Percentiles rank a stretch among this genome's conserved stretches.
Evolutionary conservation across 2,113 vertebrate genomes (phyloP).

Genomic region (Ellobius talpinus): DNA sequence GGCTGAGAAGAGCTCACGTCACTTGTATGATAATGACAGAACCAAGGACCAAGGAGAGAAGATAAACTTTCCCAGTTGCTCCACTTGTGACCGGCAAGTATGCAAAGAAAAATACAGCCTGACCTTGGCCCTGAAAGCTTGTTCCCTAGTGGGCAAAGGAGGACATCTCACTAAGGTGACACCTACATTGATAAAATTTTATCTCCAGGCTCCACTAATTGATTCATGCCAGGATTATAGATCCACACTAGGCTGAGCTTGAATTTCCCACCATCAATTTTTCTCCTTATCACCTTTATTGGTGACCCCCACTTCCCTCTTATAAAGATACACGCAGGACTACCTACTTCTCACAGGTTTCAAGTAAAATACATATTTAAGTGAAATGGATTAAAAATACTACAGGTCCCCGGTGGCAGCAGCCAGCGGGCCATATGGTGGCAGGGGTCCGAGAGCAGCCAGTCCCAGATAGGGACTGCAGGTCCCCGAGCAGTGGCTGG

Average conservation of each 20-base stretch:
- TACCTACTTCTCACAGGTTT: neutral
- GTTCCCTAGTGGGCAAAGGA: neutral
- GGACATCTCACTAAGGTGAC: neutral
- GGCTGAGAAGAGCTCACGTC: neutral
- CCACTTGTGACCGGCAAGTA: neutral
- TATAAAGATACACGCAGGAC: neutral
- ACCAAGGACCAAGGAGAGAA: neutral
- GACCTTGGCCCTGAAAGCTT: neutral
- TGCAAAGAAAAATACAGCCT: neutral
- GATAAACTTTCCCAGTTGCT: neutral
- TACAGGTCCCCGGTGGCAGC: no score
- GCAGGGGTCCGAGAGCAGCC: no score
- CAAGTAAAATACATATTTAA: neutral
- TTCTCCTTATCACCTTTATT: neutral
- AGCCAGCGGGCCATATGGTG: no score
- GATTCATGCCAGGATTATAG: neutral
- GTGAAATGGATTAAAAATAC: no score
- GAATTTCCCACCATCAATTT: neutral
- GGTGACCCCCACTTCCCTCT: neutral
- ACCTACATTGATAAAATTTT: neutral
- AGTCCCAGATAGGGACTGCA: no score
- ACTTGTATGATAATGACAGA: neutral
- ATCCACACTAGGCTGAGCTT: neutral
- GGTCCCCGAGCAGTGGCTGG: no score
- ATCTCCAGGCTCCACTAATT: neutral